Conservation (phyloP, 2,888 invertebrate genomes). For the Thera obeliscata region DNA sequence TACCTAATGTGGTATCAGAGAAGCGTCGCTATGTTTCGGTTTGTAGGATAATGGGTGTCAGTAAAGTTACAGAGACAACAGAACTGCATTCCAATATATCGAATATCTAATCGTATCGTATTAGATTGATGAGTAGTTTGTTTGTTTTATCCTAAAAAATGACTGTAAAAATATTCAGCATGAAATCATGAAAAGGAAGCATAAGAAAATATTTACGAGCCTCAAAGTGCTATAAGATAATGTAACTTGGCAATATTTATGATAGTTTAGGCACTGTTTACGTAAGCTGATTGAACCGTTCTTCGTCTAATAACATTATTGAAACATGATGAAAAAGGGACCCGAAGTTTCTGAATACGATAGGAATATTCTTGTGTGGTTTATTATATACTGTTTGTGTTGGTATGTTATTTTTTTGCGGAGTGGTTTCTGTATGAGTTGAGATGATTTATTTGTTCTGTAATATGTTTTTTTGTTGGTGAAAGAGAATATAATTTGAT, state of each 20-base stretch:
- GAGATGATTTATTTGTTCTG: background rate
- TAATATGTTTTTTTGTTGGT: background rate
- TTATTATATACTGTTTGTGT: constrained; percentile 21
- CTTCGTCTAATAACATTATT: constrained; percentile 35
- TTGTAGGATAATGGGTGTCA: too few species aligned
- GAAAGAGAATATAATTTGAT: too few species aligned
- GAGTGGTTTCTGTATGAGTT: background rate
- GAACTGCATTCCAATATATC: too few species aligned
- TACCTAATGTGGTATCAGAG: too few species aligned
- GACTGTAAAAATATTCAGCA: background rate
- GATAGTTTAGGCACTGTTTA: constrained; percentile 26
- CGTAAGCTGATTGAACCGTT: constrained; percentile 37
- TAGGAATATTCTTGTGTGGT: constrained; percentile 25
- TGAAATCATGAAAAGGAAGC: background rate
- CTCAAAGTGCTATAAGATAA: constrained; percentile 4
- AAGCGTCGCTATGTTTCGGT: too few species aligned
- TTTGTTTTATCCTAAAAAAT: too few species aligned
- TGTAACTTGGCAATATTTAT: constrained; percentile 21
- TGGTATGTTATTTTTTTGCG: constrained; percentile 8
- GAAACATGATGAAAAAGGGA: constrained; percentile 29
- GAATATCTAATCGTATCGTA: too few species aligned
- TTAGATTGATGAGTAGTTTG: too few species aligned
- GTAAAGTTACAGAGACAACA: too few species aligned
- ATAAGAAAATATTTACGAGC: background rate
- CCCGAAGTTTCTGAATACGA: constrained; percentile 26